Percentiles rank a stretch among this genome's conserved stretches.
Conservation (phyloP, 2,113 vertebrate species). For the Prionailurus bengalensis region DNA sequence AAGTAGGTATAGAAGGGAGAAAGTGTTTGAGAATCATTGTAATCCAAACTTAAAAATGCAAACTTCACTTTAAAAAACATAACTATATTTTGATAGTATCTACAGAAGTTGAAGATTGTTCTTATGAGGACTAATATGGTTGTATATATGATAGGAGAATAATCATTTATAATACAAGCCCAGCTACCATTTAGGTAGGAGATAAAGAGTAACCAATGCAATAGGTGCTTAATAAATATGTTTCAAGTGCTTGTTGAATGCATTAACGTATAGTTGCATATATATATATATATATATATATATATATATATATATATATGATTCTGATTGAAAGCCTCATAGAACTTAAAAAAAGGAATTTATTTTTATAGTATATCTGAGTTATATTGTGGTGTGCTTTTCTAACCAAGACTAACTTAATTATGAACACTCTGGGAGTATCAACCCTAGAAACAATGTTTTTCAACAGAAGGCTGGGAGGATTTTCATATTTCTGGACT, state of each 20-base stretch:
- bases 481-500: conserved; percentile 60
- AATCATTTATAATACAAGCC: neutral
- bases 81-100: neutral
- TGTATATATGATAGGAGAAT: neutral
- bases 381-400: neutral
- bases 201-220: neutral
- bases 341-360: conserved; percentile 4
- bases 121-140: neutral
- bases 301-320: neutral
- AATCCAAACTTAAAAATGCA: neutral
- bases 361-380: neutral
- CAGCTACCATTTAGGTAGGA: neutral
- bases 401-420: neutral
- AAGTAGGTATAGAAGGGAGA: neutral
- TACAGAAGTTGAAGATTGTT: neutral
- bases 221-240: conserved; percentile 31
- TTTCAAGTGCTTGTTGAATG: neutral
- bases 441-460: neutral
- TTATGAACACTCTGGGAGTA: neutral
- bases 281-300: neutral
- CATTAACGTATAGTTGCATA: neutral
- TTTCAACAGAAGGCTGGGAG: neutral
- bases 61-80: neutral
- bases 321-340: neutral
- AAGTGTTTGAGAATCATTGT: neutral